Percentiles rank a stretch among this genome's conserved stretches.
phyloP scores from a whole-genome alignment of 2,888 invertebrate genomes.

The Omphaloscelis lunosa region DNA sequence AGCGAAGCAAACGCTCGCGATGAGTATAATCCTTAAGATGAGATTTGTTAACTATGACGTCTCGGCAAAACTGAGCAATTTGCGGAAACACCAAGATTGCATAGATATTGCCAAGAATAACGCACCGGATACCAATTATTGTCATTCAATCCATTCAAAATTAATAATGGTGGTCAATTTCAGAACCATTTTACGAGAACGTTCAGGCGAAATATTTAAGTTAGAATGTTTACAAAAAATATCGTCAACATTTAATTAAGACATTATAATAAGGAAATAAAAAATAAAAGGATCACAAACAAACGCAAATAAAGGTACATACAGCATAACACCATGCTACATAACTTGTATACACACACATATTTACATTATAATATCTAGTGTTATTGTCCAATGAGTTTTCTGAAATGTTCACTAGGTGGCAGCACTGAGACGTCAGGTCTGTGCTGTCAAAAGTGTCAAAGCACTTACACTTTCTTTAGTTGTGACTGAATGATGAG shows the following conservation, averaged over 20 bases:
- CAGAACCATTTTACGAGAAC: not conserved
- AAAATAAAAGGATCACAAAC: conserved; percentile 47
- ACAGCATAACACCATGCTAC: conserved; percentile 69
- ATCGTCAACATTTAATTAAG: not conserved
- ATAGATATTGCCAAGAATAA: no score
- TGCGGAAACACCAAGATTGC: not conserved
- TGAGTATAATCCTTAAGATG: not conserved
- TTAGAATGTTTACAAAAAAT: not conserved
- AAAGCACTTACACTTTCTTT: no score
- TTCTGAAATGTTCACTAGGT: no score
- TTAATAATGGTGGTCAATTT: not conserved
- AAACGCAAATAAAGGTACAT: conserved; percentile 59
- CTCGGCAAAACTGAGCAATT: not conserved
- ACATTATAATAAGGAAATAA: not conserved
- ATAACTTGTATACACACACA: conserved; percentile 39
- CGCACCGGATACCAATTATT: not conserved
- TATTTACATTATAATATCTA: conserved; percentile 30
- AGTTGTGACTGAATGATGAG: no score
- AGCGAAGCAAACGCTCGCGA: not conserved
- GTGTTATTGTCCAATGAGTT: not conserved
- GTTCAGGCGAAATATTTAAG: not conserved
- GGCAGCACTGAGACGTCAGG: no score
- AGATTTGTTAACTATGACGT: not conserved
- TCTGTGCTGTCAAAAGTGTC: no score
- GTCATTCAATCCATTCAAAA: no score